A percentile compares a stretch with the other conserved stretches of the same genome.
These are phyloP conservation scores for Numida meleagris DNA, from an alignment of 2,113 vertebrate genomes.

Conservation along the genomic window DNA sequence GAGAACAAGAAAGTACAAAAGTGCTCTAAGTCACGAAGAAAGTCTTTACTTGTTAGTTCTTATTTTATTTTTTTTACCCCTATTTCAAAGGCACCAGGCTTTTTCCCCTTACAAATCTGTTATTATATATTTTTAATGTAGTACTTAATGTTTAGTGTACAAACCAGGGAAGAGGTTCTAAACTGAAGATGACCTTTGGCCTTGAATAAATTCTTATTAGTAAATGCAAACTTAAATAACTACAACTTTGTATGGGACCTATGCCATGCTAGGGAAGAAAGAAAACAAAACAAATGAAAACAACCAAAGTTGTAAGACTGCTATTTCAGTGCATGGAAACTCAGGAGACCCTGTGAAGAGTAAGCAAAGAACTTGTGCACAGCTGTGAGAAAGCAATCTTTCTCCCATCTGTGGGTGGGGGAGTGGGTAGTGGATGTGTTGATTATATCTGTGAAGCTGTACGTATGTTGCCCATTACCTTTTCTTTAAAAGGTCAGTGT, in stretches of 20 bases:
- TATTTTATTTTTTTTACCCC: neutral
- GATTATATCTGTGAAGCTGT: neutral
- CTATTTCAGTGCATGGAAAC: neutral
- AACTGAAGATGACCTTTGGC: neutral
- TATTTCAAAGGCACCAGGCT: neutral
- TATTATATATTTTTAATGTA: neutral
- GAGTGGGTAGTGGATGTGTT: neutral
- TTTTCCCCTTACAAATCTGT: neutral
- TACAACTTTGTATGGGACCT: neutral
- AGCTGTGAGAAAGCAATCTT: neutral
- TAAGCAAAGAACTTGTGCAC: neutral
- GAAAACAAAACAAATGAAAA: too few species aligned
- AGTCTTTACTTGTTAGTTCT: neutral
- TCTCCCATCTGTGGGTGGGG: neutral
- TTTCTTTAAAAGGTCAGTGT: neutral
- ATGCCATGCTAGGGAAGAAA: neutral
- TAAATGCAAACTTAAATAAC: neutral
- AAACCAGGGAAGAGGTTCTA: neutral
- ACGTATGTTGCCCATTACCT: neutral
- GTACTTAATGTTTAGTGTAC: neutral
- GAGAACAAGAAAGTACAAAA: neutral
- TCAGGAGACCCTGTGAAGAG: neutral
- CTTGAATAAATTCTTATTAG: neutral
- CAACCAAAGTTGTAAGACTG: neutral
- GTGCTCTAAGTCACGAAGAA: neutral